These are phyloP conservation scores for Penaeus chinensis DNA, from an alignment of 1,140 invertebrate species.

Conservation along the genomic window DNA sequence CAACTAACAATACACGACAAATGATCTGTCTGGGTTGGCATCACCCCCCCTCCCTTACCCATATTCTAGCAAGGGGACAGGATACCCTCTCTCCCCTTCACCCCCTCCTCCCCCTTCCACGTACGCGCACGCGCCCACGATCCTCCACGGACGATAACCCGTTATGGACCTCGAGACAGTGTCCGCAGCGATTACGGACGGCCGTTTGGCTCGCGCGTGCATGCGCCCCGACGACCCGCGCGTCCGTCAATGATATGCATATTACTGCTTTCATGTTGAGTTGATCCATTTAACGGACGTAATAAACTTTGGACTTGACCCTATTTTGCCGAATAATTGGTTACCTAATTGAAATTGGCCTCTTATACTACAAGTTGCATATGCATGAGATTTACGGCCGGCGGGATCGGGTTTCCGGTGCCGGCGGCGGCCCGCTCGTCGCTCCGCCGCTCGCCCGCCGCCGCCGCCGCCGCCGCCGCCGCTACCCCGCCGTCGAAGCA, in stretches of 20 bases:
- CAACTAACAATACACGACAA: too few species aligned
- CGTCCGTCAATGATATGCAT: slow-evolving; percentile 52
- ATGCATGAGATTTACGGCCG: slow-evolving; percentile 51
- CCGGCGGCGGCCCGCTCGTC: slow-evolving; percentile 6
- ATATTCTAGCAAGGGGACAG: too few species aligned
- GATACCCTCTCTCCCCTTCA: too few species aligned
- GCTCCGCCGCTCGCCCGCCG: background rate
- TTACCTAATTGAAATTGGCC: slow-evolving; percentile 55
- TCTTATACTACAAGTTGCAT: slow-evolving; percentile 48
- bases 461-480: slow-evolving; percentile 2
- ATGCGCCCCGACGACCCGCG: slow-evolving; percentile 21
- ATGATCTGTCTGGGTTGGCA: too few species aligned
- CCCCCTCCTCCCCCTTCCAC: too few species aligned
- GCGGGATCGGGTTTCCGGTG: slow-evolving; percentile 42
- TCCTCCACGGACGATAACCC: too few species aligned
- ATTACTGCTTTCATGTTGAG: slow-evolving; percentile 55
- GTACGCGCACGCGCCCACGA: too few species aligned
- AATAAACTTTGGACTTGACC: slow-evolving; percentile 55
- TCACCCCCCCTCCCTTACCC: too few species aligned
- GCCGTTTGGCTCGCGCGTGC: background rate
- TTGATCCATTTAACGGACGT: slow-evolving; percentile 54
- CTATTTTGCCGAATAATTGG: slow-evolving; percentile 58
- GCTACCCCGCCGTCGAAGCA: background rate
- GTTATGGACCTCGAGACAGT: too few species aligned
- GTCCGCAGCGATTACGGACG: background rate